Conservation (phyloP, 2,113 vertebrate genomes). For the Empidonax traillii region DNA sequence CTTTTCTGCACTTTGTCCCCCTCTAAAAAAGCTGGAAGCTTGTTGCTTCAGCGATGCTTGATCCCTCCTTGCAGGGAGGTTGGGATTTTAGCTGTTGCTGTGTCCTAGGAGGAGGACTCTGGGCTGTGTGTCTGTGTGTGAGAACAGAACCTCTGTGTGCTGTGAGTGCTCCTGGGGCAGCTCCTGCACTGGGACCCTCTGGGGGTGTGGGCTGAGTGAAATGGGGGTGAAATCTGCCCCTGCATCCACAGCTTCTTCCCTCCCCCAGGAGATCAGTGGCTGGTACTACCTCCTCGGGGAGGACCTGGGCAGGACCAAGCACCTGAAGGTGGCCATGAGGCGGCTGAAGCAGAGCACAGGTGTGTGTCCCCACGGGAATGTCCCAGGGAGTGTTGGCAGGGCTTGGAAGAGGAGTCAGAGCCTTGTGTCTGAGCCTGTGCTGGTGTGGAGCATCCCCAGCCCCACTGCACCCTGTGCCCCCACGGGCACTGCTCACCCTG, state of each 20-base stretch:
- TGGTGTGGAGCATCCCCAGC: neutral
- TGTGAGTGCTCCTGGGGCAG: neutral
- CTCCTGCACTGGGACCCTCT: neutral
- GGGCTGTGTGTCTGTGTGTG: neutral
- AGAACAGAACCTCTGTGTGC: neutral
- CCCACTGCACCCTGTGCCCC: neutral
- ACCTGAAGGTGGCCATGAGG: conserved; percentile 82
- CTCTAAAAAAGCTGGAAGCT: neutral
- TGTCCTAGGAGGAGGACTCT: neutral
- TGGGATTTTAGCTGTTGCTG: neutral
- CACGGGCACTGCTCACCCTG: neutral
- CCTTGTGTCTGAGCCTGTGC: neutral
- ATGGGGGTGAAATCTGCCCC: neutral
- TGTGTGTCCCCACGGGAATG: neutral
- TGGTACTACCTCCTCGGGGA: conserved; percentile 90
- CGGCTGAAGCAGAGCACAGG: conserved; percentile 61
- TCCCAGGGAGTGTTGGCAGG: neutral
- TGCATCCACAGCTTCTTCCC: neutral
- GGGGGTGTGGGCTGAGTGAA: neutral
- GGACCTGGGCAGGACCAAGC: conserved; percentile 86
- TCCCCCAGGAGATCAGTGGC: conserved; percentile 79
- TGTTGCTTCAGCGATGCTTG: neutral
- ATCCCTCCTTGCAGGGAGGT: neutral
- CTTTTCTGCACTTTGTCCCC: neutral
- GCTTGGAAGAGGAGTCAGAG: neutral